Evolutionary conservation across 2,797 vertebrate genomes (phyloP).

Genomic region (Erpetoichthys calabaricus): DNA sequence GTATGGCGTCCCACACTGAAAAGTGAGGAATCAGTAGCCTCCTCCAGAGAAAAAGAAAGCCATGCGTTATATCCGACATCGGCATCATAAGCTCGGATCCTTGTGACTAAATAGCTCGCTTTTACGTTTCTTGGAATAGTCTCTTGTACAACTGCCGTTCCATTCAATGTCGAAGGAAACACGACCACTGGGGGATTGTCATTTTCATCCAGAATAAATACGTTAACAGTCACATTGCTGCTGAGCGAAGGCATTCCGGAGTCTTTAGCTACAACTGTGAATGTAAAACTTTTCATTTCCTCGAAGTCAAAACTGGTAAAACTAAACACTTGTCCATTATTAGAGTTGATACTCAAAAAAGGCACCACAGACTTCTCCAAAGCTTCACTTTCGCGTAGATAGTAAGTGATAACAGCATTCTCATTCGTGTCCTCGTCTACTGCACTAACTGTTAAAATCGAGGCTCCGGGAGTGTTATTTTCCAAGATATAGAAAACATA

Average conservation of each 20-base stretch:
- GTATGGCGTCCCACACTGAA: conserved; percentile 22
- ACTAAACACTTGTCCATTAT: conserved; percentile 23
- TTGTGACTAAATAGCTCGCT: conserved; percentile 25
- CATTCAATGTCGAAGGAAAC: conserved; percentile 23
- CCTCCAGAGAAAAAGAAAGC: conserved; percentile 29
- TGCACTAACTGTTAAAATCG: conserved; percentile 34
- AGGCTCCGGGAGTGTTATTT: conserved; percentile 37
- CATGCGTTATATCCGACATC: conserved; percentile 43
- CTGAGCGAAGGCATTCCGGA: conserved; percentile 29
- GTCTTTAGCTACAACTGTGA: conserved; percentile 25
- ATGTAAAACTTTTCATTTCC: conserved; percentile 10
- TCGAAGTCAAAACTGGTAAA: conserved; percentile 31
- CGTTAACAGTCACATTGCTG: conserved; percentile 28
- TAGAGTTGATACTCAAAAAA: conserved; percentile 28
- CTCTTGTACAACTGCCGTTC: conserved; percentile 21
- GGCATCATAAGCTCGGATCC: conserved; percentile 29
- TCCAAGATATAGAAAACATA: conserved; percentile 37
- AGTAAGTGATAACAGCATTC: conserved; percentile 30
- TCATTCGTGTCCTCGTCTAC: conserved; percentile 26
- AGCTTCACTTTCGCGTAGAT: conserved; percentile 15
- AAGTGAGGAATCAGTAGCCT: conserved; percentile 24
- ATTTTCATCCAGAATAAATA: conserved; percentile 33
- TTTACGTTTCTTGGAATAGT: conserved; percentile 16
- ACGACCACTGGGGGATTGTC: conserved; percentile 29
- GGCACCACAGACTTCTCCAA: conserved; percentile 12